A percentile compares a stretch with the other conserved stretches of the same genome.
phyloP scores from a whole-genome alignment of 1,140 invertebrate genomes.

The Aphelinus certus region DNA sequence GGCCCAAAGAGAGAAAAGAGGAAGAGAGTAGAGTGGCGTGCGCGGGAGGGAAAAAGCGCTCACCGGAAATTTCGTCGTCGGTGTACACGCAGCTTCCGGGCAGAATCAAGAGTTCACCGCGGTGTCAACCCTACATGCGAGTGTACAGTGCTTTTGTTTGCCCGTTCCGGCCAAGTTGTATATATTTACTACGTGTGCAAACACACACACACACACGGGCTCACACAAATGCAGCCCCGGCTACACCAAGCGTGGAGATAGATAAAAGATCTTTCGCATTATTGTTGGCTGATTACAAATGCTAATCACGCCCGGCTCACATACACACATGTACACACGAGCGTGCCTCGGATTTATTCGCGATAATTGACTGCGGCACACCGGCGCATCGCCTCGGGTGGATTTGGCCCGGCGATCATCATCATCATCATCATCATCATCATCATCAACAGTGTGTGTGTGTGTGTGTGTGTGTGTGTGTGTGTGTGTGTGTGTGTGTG shows the following conservation, averaged over 20 bases:
- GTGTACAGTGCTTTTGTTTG: too few species aligned
- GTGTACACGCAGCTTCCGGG: not conserved
- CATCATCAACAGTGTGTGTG: not conserved
- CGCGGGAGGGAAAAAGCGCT: not conserved
- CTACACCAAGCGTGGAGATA: conserved; percentile 7
- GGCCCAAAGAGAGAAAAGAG: not conserved
- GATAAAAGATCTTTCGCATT: conserved; percentile 22
- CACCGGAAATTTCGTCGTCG: conserved; percentile 17
- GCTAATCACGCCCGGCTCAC: not conserved
- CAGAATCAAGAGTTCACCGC: too few species aligned
- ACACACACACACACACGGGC: too few species aligned
- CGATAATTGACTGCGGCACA: not conserved
- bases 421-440: not conserved
- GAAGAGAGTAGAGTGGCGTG: not conserved
- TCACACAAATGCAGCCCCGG: too few species aligned
- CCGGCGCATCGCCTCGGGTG: not conserved
- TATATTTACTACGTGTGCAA: too few species aligned
- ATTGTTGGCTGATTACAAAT: conserved; percentile 14
- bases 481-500: too few species aligned
- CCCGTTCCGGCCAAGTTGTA: too few species aligned
- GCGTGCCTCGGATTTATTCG: not conserved
- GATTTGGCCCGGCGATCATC: not conserved
- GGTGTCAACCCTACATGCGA: too few species aligned
- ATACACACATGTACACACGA: too few species aligned
- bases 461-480: too few species aligned